Evolutionary conservation across 2,797 vertebrate genomes (phyloP).

Genomic region (Melanotaenia parkinsoni): DNA sequence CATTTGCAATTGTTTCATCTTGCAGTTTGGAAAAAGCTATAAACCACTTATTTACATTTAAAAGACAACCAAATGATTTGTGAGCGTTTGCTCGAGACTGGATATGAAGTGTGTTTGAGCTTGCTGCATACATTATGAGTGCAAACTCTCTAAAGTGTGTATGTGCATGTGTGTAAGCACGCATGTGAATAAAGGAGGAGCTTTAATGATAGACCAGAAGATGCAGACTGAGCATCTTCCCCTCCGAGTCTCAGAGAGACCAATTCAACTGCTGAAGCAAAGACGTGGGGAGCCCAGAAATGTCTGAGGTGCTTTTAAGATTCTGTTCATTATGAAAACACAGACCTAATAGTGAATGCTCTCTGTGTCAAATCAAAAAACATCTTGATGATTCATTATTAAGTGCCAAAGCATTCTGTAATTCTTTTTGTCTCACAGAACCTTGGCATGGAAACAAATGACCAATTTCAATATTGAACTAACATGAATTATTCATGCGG

Average conservation of each 20-base stretch:
- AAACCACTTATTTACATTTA: constrained; percentile 33
- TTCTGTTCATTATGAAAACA: constrained; percentile 53
- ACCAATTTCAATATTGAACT: constrained; percentile 74
- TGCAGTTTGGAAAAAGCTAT: constrained; percentile 12
- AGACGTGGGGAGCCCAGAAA: constrained; percentile 32
- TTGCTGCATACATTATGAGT: constrained; percentile 18
- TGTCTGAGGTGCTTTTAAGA: constrained; percentile 35
- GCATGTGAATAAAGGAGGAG: constrained; percentile 17
- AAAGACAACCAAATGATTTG: constrained; percentile 11
- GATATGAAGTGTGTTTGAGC: constrained; percentile 9
- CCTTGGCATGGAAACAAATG: constrained; percentile 73
- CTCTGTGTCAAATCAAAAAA: constrained; percentile 63
- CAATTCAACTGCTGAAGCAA: constrained; percentile 45
- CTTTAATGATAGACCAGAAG: constrained; percentile 68
- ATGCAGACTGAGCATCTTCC: constrained; percentile 64
- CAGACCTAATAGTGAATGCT: constrained; percentile 45
- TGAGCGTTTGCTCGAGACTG: constrained; percentile 4
- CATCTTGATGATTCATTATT: constrained; percentile 67
- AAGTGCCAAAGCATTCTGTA: constrained; percentile 63
- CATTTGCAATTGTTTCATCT: constrained; percentile 13
- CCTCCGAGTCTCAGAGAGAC: constrained; percentile 56
- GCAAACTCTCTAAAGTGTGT: constrained; percentile 10
- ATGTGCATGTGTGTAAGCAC: constrained; percentile 1
- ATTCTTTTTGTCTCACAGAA: constrained; percentile 51
- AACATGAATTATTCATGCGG: constrained; percentile 68